Base-by-base conservation (phyloP, 2,888 invertebrate genomes). In the Hofmannophila pseudospretella region DNA sequence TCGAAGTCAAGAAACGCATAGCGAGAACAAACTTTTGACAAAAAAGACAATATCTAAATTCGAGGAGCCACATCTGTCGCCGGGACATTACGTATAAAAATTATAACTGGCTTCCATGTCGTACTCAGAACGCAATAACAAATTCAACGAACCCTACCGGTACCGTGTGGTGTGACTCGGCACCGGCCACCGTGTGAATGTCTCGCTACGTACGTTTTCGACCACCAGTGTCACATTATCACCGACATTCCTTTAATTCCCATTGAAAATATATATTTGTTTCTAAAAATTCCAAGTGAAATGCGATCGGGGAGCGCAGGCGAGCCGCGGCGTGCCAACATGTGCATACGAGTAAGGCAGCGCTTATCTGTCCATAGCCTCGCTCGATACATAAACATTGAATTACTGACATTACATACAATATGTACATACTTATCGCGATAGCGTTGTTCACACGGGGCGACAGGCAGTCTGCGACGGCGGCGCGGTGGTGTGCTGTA, bases 81-180 rank as follows among this genome's bases (percentile, higher is more conserved):
- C 67, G 58, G 54, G 63, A 70, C 74, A 70, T 74, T 73, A 63
- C 62, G 61, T 71, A 61, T 69, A 69, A 74, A 69, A 74, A 72
- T 74, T 72, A 74, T 74, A 84, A 82, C 81, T 74, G 82, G 72
- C 68, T 31, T 33, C 27, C 27, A n/a, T 23, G n/a, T 7, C 23
- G 23, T 79, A 79, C 81, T 74, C 71, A 79, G 85, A 85, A 85
- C 72, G 85, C 75, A 75, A 85, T 86, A 85, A 86, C 78, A 81
- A 85, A 85, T 85, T 82, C 86, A 85, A 85, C 84, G 86, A 86
- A 86, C 86, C 77, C 80, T 81, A 76, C 81, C 77, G 77, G 82
- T 81, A 80, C 70, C 75, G 80, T 78, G 79, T 75, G 80, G 80
- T 78, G 79, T 75, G 80, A 84, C 74, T 81, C 71, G 67, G 62